A percentile compares a stretch with the other conserved stretches of the same genome.
phyloP scores from a whole-genome alignment of 2,888 invertebrate genomes.

The Drosophila mimetica region DNA sequence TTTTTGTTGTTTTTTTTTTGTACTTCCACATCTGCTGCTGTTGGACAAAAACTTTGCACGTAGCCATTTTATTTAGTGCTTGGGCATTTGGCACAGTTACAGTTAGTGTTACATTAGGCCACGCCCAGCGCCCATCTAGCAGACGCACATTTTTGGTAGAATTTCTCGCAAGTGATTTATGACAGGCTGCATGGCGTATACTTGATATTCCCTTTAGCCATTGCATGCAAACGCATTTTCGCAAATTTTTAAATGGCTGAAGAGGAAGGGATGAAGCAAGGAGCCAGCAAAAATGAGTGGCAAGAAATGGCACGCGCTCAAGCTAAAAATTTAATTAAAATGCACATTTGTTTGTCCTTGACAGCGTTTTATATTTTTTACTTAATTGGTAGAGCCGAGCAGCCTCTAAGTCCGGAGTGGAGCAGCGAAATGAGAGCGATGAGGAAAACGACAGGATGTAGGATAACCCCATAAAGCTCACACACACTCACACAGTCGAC shows the following conservation, averaged over 20 bases:
- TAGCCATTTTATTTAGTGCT: slow-evolving; percentile 68
- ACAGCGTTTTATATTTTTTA: slow-evolving; percentile 74
- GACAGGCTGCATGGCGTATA: slow-evolving; percentile 65
- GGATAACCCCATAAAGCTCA: slow-evolving; percentile 8
- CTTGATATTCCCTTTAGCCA: slow-evolving; percentile 51
- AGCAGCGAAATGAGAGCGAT: slow-evolving; percentile 52
- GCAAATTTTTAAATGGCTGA: slow-evolving; percentile 24
- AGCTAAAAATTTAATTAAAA: slow-evolving; percentile 76
- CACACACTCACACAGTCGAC: no score
- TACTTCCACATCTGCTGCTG: slow-evolving; percentile 15
- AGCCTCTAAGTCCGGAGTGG: slow-evolving; percentile 13
- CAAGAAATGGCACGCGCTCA: slow-evolving; percentile 38
- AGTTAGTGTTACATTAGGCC: slow-evolving; percentile 47
- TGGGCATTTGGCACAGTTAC: slow-evolving; percentile 64
- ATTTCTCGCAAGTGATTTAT: slow-evolving; percentile 69
- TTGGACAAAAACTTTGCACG: slow-evolving; percentile 58
- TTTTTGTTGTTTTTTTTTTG: neutral
- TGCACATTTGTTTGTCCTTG: slow-evolving; percentile 79
- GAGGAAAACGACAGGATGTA: slow-evolving; percentile 28
- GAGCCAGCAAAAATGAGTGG: slow-evolving; percentile 8
- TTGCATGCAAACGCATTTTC: slow-evolving; percentile 29
- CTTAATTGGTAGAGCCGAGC: slow-evolving; percentile 67
- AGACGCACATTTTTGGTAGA: slow-evolving; percentile 50
- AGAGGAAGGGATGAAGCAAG: neutral
- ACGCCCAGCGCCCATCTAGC: slow-evolving; percentile 31